Evolutionary conservation across 2,797 vertebrate genomes (phyloP).

Genomic region (Notamacropus eugenii): DNA sequence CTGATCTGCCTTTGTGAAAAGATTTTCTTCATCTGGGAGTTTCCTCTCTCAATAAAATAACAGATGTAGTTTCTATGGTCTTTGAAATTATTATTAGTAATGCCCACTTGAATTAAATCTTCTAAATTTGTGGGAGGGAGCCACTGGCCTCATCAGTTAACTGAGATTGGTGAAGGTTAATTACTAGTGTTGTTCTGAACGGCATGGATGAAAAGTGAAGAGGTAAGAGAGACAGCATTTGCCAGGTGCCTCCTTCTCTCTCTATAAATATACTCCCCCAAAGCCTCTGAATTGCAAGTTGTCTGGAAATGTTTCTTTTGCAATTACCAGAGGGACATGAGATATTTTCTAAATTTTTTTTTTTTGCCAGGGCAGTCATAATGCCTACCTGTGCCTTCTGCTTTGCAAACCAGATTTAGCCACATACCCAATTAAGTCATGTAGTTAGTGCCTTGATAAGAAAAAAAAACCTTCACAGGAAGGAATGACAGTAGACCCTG

Average conservation of each 20-base stretch:
- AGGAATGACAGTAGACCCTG: slow-evolving; percentile 35
- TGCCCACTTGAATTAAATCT: background rate
- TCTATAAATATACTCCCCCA: background rate
- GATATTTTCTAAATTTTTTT: slow-evolving; percentile 10
- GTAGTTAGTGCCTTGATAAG: slow-evolving; percentile 26
- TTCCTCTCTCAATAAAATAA: background rate
- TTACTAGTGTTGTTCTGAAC: background rate
- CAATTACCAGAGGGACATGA: background rate
- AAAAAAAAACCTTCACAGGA: slow-evolving; percentile 18
- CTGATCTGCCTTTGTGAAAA: background rate
- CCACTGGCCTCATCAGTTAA: background rate
- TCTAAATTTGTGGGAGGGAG: background rate
- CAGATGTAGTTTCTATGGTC: background rate
- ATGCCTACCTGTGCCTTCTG: background rate
- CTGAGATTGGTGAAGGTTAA: background rate
- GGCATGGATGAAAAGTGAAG: fast-evolving
- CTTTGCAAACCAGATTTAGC: slow-evolving; percentile 8
- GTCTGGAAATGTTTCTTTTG: background rate
- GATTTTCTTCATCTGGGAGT: background rate
- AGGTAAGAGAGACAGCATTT: background rate
- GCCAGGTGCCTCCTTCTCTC: background rate
- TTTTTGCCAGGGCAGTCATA: background rate
- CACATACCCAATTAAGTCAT: slow-evolving; percentile 32
- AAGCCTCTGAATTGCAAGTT: background rate
- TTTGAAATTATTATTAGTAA: background rate